phyloP scores from a whole-genome alignment of 2,888 invertebrate species.

The Chrysolina americana region DNA sequence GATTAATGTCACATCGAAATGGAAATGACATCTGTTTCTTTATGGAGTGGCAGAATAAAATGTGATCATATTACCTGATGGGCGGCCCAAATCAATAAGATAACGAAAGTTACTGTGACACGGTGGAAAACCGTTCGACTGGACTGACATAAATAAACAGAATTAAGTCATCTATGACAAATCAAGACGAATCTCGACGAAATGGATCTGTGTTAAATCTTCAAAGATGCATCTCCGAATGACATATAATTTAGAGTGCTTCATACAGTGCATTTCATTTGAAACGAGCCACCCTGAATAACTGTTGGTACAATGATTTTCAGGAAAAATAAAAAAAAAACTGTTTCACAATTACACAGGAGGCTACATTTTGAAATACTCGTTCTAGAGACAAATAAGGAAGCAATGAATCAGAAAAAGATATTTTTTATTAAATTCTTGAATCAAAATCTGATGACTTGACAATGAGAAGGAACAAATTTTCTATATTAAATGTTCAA shows the following conservation, averaged over 20 bases:
- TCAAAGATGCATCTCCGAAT: background rate
- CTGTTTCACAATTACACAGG: too few relatives aligned
- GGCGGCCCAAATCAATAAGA: conserved; percentile 53
- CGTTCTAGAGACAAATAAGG: too few relatives aligned
- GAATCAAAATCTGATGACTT: too few relatives aligned
- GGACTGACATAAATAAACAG: conserved; percentile 51
- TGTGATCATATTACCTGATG: conserved; percentile 37
- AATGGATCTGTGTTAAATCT: background rate
- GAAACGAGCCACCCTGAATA: too few relatives aligned
- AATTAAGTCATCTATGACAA: conserved; percentile 50
- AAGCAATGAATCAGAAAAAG: too few relatives aligned
- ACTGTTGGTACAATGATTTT: too few relatives aligned
- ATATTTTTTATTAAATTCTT: too few relatives aligned
- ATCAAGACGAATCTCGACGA: conserved; percentile 46
- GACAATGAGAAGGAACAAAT: too few relatives aligned
- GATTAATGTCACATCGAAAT: conserved; percentile 46
- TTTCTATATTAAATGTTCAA: too few relatives aligned
- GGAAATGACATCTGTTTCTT: conserved; percentile 43
- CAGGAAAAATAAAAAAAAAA: too few relatives aligned
- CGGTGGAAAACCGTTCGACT: conserved; percentile 50
- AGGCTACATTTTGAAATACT: too few relatives aligned
- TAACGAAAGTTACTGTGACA: conserved; percentile 44
- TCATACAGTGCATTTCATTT: too few relatives aligned
- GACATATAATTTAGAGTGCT: background rate
- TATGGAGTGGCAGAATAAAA: conserved; percentile 40